These are phyloP conservation scores for Meloidogyne hapla DNA, from an alignment of 1,140 invertebrate genomes.

Conservation along the genomic window DNA sequence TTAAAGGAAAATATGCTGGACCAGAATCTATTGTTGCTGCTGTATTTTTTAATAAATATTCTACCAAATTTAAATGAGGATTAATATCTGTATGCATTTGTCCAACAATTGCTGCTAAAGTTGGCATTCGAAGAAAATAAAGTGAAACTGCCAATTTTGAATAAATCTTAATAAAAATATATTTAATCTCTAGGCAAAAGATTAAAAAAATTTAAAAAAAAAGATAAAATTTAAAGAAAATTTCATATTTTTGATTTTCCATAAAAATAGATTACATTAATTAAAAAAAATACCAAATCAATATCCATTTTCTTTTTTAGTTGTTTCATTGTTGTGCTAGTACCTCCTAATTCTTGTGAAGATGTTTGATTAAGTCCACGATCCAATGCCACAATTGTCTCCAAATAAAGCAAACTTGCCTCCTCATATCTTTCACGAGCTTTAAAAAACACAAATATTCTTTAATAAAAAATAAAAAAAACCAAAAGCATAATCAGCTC, in stretches of 20 bases:
- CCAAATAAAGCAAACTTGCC: constrained; percentile 24
- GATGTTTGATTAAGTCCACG: constrained; percentile 5
- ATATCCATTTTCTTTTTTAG: constrained; percentile 15
- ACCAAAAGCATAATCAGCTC: constrained; percentile 36
- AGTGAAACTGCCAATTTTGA: constrained; percentile 28
- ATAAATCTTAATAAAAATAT: constrained; percentile 32
- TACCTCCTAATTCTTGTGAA: not conserved
- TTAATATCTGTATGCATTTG: constrained; percentile 34
- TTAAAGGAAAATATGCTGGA: constrained; percentile 39
- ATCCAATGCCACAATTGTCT: constrained; percentile 27
- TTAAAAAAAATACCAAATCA: constrained; percentile 15
- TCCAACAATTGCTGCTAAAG: constrained; percentile 38
- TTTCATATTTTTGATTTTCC: no score
- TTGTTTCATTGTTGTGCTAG: not conserved
- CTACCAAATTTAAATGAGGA: constrained; percentile 33
- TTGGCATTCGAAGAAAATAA: constrained; percentile 36
- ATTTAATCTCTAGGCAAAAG: no score
- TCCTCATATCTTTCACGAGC: constrained; percentile 27
- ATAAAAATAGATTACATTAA: no score
- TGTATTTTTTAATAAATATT: constrained; percentile 32
- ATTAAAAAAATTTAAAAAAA: no score
- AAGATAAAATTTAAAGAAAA: no score
- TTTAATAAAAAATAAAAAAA: not conserved
- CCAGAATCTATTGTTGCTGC: constrained; percentile 35
- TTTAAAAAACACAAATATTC: not conserved